Conservation (phyloP, 2,113 vertebrate genomes). For the Mastomys natalensis region DNA sequence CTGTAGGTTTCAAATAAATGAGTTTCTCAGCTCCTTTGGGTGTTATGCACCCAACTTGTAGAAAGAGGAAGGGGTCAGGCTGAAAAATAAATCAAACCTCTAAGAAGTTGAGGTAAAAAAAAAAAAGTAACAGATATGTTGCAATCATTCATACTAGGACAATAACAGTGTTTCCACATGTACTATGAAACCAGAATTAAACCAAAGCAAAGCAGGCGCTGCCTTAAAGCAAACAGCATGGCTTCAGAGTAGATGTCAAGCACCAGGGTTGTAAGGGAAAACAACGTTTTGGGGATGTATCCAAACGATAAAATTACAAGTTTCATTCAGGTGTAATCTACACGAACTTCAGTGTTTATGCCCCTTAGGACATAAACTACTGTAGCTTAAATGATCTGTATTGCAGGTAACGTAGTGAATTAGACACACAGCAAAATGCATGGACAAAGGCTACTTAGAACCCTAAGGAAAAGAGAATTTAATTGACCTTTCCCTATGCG, state of each 20-base stretch:
- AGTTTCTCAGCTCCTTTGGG: not conserved
- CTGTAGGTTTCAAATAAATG: constrained; percentile 41
- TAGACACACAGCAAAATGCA: not conserved
- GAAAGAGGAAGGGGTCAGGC: not conserved
- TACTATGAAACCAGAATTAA: not conserved
- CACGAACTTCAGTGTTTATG: not conserved
- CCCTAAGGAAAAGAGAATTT: constrained; percentile 24
- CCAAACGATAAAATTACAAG: not conserved
- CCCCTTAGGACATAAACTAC: not conserved
- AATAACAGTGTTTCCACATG: not conserved
- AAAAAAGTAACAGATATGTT: not conserved
- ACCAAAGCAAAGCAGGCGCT: not conserved
- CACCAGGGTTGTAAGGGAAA: not conserved
- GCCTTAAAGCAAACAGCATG: not conserved
- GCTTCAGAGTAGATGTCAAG: not conserved
- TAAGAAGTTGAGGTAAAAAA: not conserved
- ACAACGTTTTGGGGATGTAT: not conserved
- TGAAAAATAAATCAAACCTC: constrained; percentile 16
- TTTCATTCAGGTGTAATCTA: not conserved
- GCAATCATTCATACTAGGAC: not conserved
- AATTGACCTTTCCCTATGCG: constrained; percentile 55
- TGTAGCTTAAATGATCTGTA: not conserved
- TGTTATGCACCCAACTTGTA: not conserved
- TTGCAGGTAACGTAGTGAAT: not conserved
- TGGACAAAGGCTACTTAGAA: not conserved